phyloP scores from a whole-genome alignment of 2,888 invertebrate genomes.

The Nemotelus nigrinus region DNA sequence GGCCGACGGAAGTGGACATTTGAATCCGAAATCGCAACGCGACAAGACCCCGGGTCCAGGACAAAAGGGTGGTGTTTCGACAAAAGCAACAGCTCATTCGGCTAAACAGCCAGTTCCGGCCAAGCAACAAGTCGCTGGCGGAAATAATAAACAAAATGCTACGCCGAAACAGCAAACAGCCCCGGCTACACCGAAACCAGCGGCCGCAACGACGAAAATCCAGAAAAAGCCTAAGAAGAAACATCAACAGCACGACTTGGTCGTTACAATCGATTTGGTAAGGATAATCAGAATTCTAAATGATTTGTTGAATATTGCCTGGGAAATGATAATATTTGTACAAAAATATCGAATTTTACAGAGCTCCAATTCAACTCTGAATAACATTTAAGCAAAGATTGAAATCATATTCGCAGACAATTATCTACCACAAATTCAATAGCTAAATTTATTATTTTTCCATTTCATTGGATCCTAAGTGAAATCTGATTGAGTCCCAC shows the following conservation, averaged over 20 bases:
- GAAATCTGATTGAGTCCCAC: too few relatives aligned
- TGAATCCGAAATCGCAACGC: slow-evolving; percentile 63
- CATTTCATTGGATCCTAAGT: too few relatives aligned
- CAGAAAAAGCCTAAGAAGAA: slow-evolving; percentile 82
- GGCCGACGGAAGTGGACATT: slow-evolving; percentile 79
- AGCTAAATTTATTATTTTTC: too few relatives aligned
- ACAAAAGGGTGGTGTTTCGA: slow-evolving; percentile 68
- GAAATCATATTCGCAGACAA: too few relatives aligned
- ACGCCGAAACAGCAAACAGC: slow-evolving; percentile 53
- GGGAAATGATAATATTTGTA: too few relatives aligned
- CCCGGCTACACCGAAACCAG: slow-evolving; percentile 55
- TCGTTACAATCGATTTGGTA: slow-evolving; percentile 84
- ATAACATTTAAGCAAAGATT: too few relatives aligned
- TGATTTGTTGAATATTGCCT: too few relatives aligned
- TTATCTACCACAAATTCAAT: too few relatives aligned
- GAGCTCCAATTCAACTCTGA: too few relatives aligned
- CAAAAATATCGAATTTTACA: too few relatives aligned
- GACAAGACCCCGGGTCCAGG: slow-evolving; percentile 68
- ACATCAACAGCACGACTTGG: slow-evolving; percentile 82
- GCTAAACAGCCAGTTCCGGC: slow-evolving; percentile 69
- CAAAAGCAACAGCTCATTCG: slow-evolving; percentile 70
- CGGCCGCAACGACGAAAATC: slow-evolving; percentile 69
- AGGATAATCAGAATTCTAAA: not conserved
- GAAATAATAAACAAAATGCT: slow-evolving; percentile 53
- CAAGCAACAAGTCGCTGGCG: slow-evolving; percentile 65